Base-by-base conservation (phyloP, 2,888 invertebrate species). In the Erebia palarica region DNA sequence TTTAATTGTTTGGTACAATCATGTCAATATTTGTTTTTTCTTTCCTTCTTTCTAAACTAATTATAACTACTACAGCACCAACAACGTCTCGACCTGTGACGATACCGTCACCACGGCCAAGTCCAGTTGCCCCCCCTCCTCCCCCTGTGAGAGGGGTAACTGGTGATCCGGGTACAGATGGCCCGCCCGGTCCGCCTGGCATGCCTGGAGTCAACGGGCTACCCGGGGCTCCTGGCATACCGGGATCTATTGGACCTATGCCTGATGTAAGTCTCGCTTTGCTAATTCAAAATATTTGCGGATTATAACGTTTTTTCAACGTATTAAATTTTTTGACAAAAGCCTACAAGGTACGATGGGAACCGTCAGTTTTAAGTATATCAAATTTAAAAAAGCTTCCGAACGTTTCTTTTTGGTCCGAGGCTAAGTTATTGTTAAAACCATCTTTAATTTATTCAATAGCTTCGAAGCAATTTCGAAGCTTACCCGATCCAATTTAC, bases 231-330 rank as follows among this genome's bases (percentile, higher is more conserved):
- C 96, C 96, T 0, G 96, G 96, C 0, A 83, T 81, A 14, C 95
- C 95, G 0, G 97, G 97, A 14, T 94, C 95, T 3, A 95, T 96
- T 14, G 97, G 97, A 60, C 94, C 94, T 0, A 92, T 95, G 77
- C 96, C 96, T 55, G 96, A 96, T 87, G 95, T 95, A 80, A 91
- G 92, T 80, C 7, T n/a, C 44, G 18, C 5, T 65, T 60, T 27
- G 55, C 47, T 11, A 13, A 11, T 47, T 10, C 11, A 47, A 47
- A 47, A 47, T 11, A 4, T 47, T 47, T 47, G 3, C 47, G 47
- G 13, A 47, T 47, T 47, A 9, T 47, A 13, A 9, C 36, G 36
- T 36, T 36, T 7, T 36, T 0, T 11, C n/a, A n/a, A n/a, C n/a
- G n/a, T n/a, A n/a, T n/a, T n/a, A n/a, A 0, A 4, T 47, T 44